Percentiles rank a stretch among this genome's conserved stretches.
These are phyloP conservation scores for Heliconius charithonia DNA, from an alignment of 2,888 invertebrate genomes.

Conservation along the genomic window DNA sequence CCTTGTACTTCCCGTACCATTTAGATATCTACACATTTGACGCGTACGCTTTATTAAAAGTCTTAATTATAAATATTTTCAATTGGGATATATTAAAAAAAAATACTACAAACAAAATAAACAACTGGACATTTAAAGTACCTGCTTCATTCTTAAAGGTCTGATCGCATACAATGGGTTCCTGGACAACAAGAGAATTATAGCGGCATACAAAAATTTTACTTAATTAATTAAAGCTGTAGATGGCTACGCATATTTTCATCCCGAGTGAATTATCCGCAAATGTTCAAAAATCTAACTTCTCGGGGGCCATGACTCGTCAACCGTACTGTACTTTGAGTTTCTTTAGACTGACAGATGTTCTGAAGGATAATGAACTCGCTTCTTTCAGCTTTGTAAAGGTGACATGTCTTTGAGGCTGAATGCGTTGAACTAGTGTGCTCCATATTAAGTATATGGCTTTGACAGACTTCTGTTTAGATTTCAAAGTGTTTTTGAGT, in stretches of 20 bases:
- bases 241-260: too few relatives aligned
- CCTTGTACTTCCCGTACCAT: too few relatives aligned
- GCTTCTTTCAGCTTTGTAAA: conserved; percentile 49
- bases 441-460: conserved; percentile 18
- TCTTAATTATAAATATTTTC: too few relatives aligned
- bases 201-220: conserved; percentile 13
- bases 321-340: conserved; percentile 35
- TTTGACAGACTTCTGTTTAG: conserved; percentile 26
- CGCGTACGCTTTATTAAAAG: too few relatives aligned
- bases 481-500: conserved; percentile 9
- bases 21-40: too few relatives aligned
- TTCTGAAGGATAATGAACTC: conserved; percentile 52
- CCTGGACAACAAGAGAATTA: conserved; percentile 37
- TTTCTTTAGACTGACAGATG: conserved; percentile 47
- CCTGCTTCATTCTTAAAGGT: conserved; percentile 33
- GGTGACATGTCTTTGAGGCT: conserved; percentile 48
- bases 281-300: neutral
- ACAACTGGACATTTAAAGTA: conserved; percentile 34
- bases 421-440: conserved; percentile 39
- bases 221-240: too few relatives aligned
- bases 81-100: neutral
- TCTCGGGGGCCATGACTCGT: neutral
- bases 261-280: too few relatives aligned
- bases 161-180: conserved; percentile 29
- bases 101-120: conserved; percentile 15